Evolutionary conservation across 2,113 vertebrate species (phyloP), one percentile per base, ranked within the genome.

Genomic region (Psittacula cyanocephala): DNA sequence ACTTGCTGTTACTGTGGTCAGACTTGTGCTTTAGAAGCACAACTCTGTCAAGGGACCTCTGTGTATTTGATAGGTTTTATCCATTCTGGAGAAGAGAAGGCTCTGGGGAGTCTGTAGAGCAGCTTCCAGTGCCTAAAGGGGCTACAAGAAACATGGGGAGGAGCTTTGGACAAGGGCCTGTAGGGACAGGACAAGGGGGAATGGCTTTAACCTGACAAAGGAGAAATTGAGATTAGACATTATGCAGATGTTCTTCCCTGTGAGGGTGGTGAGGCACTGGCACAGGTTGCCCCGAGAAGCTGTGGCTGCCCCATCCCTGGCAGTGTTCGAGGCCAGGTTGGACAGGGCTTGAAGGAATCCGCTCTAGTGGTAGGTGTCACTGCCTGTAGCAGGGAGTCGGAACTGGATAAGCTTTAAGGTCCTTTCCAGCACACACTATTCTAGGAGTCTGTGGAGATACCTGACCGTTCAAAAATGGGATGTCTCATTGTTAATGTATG

Each of bases 31-130:
- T 28, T 37, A 71, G 72, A 23, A 10, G 10, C 78, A 7, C 49
- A 74, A 0, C n/a, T 64, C 31, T 90, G 57, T 39, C 3, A 0
- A 3, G 33, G 82, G 15, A 50, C 0, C 25, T 47, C 5, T 10
- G 46, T 62, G 37, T 25, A 16, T 27, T 20, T 29, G 20, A 25
- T 10, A 33, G 59, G 35, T 11, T 65, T 62, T 85, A 35, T 5
- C 39, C 4, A 0, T 31, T 3, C 33, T 5, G 5, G 52, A 47
- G 17, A 68, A 59, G 20, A 59, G 33, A 24, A 59, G 57, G 33
- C 22, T 35, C 57, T 59, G 33, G 57, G 31, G 57, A 59, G 33
- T 4, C 13, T 4, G 1, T 59, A n/a, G 33, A 59, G 57, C 33
- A 59, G 57, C 33, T 59, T 57, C 13, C 57, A 59, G 20, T 59